Evolutionary conservation across 2,797 vertebrate species (phyloP), one percentile per base, ranked within the genome.

Genomic region (Coendou prehensilis): DNA sequence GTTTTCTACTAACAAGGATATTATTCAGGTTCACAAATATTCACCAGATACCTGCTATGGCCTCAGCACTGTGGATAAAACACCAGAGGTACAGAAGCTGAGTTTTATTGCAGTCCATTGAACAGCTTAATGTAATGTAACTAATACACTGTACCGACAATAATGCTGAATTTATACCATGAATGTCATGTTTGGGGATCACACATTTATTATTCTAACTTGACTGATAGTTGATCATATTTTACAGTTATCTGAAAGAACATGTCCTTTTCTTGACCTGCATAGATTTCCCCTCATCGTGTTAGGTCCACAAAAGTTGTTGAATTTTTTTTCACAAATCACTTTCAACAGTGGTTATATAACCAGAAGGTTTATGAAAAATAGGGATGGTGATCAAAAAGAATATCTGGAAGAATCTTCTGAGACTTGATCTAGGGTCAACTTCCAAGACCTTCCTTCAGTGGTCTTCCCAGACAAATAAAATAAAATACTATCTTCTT

Each of bases 41-140:
- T 75, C 26, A 64, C 59, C 9, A 54, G 67, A 41, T 75, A 52
- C 26, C 20, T 80, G 22, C 11, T 69, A 33, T 26, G 52, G 14
- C 17, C 5, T 63, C 57, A 0, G 0, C 17, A 61, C 1, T 54
- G 30, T 11, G 3, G 54, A 54, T 28, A 10, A 20, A 56, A 61
- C 2, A 6, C 8, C 13, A 1, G 9, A 18, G 41, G 20, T 4
- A 71, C 2, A 41, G 4, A 64, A 86, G 50, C 0, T 54, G 9
- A 15, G 50, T 84, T 69, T 87, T 20, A 5, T 18, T 17, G 22
- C 15, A 87, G 17, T 0, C 1, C 0, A 69, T 1, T 8, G 3
- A 26, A 33, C 1, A 18, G 15, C 54, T 64, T 79, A 67, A 47
- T 15, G 17, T 33, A 61, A 4, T 50, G 20, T 37, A 79, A 80